phyloP scores from a whole-genome alignment of 53 echinoderm and acorn worm genomes.

The Glandiceps talaboti region DNA sequence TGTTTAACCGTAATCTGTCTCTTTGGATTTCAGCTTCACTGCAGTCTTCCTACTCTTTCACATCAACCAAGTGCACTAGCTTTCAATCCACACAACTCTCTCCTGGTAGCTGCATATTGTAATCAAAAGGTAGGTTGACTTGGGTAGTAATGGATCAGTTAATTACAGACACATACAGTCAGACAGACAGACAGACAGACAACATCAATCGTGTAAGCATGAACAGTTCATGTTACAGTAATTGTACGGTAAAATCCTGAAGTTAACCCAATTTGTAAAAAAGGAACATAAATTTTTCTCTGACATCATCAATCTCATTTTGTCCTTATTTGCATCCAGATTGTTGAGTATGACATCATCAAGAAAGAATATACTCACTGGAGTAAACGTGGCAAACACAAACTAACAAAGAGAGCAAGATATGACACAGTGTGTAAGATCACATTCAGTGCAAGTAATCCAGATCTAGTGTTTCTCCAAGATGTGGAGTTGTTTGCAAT shows the following conservation, averaged over 20 bases:
- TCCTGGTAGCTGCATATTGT: constrained; percentile 33
- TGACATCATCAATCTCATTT: too few species aligned
- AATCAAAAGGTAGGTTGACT: constrained; percentile 63
- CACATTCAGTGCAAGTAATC: constrained; percentile 41
- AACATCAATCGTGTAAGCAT: too few species aligned
- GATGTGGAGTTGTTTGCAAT: constrained; percentile 39
- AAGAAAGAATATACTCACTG: constrained; percentile 38
- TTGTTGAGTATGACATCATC: constrained; percentile 45
- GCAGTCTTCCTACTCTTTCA: constrained; percentile 36
- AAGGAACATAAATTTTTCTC: too few species aligned
- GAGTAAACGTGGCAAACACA: constrained; percentile 29
- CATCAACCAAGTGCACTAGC: constrained; percentile 32
- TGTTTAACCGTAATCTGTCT: too few species aligned
- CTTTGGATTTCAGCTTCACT: constrained; percentile 19
- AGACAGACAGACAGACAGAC: too few species aligned
- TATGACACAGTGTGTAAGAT: constrained; percentile 24
- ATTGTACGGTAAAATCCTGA: too few species aligned
- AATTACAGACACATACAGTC: too few species aligned
- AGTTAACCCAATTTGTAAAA: too few species aligned
- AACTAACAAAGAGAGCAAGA: constrained; percentile 32
- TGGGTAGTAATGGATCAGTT: too few species aligned
- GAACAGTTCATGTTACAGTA: too few species aligned
- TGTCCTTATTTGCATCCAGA: constrained; percentile 14
- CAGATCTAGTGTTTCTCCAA: constrained; percentile 40
- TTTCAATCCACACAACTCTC: constrained; percentile 30